Evolutionary conservation across 2,797 vertebrate genomes (phyloP).

Genomic region (Liparis tanakae): DNA sequence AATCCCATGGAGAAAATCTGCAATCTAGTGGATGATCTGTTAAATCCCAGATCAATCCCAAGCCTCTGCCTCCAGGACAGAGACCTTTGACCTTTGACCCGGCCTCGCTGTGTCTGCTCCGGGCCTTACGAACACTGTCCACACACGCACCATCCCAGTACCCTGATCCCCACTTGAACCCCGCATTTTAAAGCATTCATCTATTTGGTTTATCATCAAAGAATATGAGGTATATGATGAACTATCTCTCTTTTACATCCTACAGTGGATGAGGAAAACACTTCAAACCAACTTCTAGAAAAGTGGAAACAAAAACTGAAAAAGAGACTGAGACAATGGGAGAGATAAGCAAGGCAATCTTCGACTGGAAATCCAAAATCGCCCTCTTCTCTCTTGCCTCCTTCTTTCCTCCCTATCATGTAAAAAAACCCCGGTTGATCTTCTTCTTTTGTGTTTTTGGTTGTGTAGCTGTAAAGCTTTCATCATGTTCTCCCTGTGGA

Average conservation of each 20-base stretch:
- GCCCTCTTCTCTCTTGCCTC: slow-evolving; percentile 59
- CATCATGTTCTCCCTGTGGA: slow-evolving; percentile 63
- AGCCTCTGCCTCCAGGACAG: slow-evolving; percentile 26
- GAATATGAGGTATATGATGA: slow-evolving; percentile 96
- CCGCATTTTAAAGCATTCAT: slow-evolving; percentile 88
- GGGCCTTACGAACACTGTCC: slow-evolving; percentile 30
- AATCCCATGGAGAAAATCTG: slow-evolving; percentile 40
- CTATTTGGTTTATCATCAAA: slow-evolving; percentile 93
- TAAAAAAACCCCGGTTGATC: slow-evolving; percentile 62
- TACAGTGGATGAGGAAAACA: slow-evolving; percentile 73
- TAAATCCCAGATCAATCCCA: slow-evolving; percentile 43
- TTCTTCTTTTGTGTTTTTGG: slow-evolving; percentile 83
- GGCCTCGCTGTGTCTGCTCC: slow-evolving; percentile 37
- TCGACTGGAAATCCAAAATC: slow-evolving; percentile 38
- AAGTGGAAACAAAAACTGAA: slow-evolving; percentile 59
- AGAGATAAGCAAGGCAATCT: slow-evolving; percentile 56
- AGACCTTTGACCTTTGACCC: slow-evolving; percentile 36
- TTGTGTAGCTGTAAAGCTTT: slow-evolving; percentile 90
- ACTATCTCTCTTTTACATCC: slow-evolving; percentile 90
- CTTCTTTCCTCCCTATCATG: slow-evolving; percentile 56
- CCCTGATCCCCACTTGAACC: slow-evolving; percentile 65
- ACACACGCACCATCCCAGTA: slow-evolving; percentile 18
- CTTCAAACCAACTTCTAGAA: slow-evolving; percentile 59
- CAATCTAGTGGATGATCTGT: slow-evolving; percentile 32
- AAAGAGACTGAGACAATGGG: slow-evolving; percentile 71